Evolutionary conservation across 1,140 invertebrate genomes (phyloP), one percentile per base, ranked within the genome.

Genomic region (Cydia pomonella): DNA sequence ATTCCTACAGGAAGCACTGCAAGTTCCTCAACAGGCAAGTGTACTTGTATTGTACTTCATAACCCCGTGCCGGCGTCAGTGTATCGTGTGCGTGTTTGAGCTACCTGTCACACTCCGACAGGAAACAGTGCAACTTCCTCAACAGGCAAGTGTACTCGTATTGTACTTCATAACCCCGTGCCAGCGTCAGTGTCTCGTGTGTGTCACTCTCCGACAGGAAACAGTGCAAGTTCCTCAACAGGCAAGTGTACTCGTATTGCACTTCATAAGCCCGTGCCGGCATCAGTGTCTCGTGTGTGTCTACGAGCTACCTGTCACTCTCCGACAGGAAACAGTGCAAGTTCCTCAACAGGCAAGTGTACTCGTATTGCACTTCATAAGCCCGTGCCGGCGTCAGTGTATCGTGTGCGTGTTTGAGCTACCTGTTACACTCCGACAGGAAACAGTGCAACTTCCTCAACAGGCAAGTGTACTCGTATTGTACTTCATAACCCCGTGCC

Each of bases 1-100:
- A 59, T 21, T 10, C 53, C 21, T 69, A 69, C 29, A 69, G 10
- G 64, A 69, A 41, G 29, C 64, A 69, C 29, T 69, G 64, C 64
- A 29, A 33, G 64, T 69, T 33, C 3, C 64, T 69, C 4, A 33
- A 69, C n/a, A 69, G 27, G 64, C 23, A 23, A 53, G 16, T n/a
- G 16, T 10, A 10, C 41, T 13, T 10, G 10, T 44, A 12, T 21
- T 23, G 59, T 23, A 63, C 59, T 16, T n/a, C n/a, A n/a, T n/a
- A n/a, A n/a, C n/a, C n/a, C n/a, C n/a, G n/a, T 16, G 47, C 29
- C 6, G 29, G 2, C 29, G 4, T 2, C 29, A 29, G n/a, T n/a
- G n/a, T n/a, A n/a, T n/a, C n/a, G n/a, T n/a, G n/a, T n/a, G n/a
- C n/a, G n/a, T n/a, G n/a, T n/a, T n/a, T n/a, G n/a, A n/a, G 29